These are phyloP conservation scores for Gonioctena quinquepunctata DNA, from an alignment of 1,140 invertebrate genomes.

Conservation along the genomic window DNA sequence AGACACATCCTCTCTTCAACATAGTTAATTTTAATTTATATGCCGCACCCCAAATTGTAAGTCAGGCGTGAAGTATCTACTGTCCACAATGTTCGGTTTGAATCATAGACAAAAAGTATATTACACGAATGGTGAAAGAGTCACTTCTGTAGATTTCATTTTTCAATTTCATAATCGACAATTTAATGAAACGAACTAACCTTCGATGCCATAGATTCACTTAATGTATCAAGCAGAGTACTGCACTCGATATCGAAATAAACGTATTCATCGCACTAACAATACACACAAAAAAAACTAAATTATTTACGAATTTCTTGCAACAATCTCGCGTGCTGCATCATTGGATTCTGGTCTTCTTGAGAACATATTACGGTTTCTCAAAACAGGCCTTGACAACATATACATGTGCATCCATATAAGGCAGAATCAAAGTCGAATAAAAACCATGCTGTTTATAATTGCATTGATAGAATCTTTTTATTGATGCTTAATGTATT, in stretches of 20 bases:
- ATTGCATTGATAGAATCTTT: neutral
- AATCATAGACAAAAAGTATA: no score
- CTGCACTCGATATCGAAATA: neutral
- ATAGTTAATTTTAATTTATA: no score
- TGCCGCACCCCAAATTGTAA: no score
- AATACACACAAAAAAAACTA: no score
- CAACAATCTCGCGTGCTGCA: neutral
- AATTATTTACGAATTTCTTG: neutral
- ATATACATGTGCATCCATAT: neutral
- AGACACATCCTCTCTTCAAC: no score
- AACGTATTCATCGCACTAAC: neutral
- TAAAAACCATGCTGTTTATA: neutral
- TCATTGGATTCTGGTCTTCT: neutral
- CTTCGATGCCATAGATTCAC: neutral
- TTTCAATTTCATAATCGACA: no score
- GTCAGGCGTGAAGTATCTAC: no score
- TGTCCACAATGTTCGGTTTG: no score
- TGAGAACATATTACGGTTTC: neutral
- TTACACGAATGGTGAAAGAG: no score
- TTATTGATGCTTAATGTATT: neutral
- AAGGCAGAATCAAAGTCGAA: constrained; percentile 8
- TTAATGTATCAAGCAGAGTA: neutral
- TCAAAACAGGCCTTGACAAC: constrained; percentile 3
- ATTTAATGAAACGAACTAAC: neutral
- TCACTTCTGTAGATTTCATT: no score